A percentile compares a stretch with the other conserved stretches of the same genome.
phyloP scores from a whole-genome alignment of 2,888 invertebrate genomes.

The Drosophila paracracens region DNA sequence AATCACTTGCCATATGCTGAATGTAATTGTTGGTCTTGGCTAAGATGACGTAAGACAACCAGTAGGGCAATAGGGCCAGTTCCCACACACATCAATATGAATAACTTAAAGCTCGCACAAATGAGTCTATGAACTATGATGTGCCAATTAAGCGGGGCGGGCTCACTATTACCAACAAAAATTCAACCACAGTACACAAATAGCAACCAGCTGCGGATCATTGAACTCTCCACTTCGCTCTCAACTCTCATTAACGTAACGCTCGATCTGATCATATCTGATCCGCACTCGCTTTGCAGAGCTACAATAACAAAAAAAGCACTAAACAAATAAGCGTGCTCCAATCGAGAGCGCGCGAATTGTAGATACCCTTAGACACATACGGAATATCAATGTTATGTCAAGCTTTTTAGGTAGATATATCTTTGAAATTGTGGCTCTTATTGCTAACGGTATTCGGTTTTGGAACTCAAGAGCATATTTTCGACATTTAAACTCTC shows the following conservation, averaged over 20 bases:
- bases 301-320: conserved; percentile 28
- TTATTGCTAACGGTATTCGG: too few species aligned
- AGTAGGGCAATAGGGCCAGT: conserved; percentile 46
- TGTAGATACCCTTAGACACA: not conserved
- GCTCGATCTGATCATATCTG: conserved; percentile 17
- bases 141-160: conserved; percentile 54
- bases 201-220: conserved; percentile 54
- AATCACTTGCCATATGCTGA: conserved; percentile 33
- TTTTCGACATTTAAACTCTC: not conserved
- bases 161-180: conserved; percentile 27
- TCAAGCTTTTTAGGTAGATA: too few species aligned
- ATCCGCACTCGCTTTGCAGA: conserved; percentile 64
- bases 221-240: conserved; percentile 62
- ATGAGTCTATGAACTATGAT: conserved; percentile 24
- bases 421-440: too few species aligned
- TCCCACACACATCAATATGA: conserved; percentile 36
- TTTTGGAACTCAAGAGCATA: not conserved
- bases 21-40: conserved; percentile 12
- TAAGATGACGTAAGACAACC: conserved; percentile 63
- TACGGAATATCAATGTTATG: too few species aligned
- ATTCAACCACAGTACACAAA: conserved; percentile 46
- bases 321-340: conserved; percentile 2
- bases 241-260: not conserved
- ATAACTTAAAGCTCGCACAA: conserved; percentile 5
- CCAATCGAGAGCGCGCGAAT: not conserved